Evolutionary conservation across 2,113 vertebrate genomes (phyloP).

Genomic region (Lophochroa leadbeateri): DNA sequence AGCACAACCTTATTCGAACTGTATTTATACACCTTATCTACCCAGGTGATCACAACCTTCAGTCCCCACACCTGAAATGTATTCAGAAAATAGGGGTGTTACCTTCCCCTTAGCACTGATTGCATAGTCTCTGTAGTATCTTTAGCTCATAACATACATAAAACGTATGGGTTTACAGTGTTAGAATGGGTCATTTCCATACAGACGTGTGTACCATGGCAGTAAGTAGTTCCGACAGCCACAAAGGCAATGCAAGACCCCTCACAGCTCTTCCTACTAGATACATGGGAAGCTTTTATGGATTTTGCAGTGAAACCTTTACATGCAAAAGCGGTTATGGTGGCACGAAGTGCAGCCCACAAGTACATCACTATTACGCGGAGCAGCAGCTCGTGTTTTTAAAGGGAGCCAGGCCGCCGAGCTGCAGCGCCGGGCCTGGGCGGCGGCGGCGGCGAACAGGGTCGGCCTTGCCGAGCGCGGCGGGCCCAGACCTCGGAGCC

Average conservation of each 20-base stretch:
- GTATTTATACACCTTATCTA: neutral
- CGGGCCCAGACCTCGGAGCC: too few species aligned
- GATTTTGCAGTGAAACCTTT: neutral
- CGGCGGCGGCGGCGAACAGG: too few species aligned
- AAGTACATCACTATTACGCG: accelerated
- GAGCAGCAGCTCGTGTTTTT: neutral
- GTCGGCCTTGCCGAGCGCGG: neutral
- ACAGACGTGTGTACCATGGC: too few species aligned
- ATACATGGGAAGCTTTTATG: neutral
- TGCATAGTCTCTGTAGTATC: accelerated
- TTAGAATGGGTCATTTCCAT: neutral
- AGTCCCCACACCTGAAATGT: neutral
- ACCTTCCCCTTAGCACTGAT: neutral
- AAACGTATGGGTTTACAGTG: accelerated
- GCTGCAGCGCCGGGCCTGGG: neutral
- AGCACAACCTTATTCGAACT: too few species aligned
- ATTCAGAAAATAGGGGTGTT: neutral
- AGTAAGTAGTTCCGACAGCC: neutral
- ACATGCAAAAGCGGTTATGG: accelerated
- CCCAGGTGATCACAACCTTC: neutral
- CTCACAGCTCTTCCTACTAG: neutral
- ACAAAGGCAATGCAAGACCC: too few species aligned
- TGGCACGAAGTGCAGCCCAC: neutral
- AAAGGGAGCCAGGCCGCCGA: neutral
- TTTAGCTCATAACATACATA: accelerated